Conservation (phyloP, 2,113 vertebrate species). For the Nerophis lumbriciformis region DNA sequence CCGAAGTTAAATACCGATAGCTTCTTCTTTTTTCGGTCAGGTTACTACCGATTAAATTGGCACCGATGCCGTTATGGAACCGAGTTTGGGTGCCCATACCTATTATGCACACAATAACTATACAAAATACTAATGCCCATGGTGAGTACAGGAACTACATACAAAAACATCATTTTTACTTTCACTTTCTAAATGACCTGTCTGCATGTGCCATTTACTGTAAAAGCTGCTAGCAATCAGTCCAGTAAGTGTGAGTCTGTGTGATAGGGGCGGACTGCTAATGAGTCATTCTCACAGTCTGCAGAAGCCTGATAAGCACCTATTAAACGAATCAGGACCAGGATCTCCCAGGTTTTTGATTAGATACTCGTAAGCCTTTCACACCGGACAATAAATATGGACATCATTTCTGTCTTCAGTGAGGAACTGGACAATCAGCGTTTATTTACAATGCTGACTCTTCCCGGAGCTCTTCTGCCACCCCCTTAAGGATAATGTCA, state of each 20-base stretch:
- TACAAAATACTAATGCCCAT: too few relatives aligned
- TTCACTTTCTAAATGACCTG: neutral
- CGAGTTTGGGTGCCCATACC: too few relatives aligned
- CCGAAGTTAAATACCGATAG: too few relatives aligned
- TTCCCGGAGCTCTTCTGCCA: neutral
- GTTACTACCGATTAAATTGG: too few relatives aligned
- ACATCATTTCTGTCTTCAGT: slow-evolving; percentile 2
- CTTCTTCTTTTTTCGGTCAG: too few relatives aligned
- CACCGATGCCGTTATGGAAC: too few relatives aligned
- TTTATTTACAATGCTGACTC: neutral
- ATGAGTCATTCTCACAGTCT: neutral
- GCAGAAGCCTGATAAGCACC: neutral
- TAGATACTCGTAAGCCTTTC: slow-evolving; percentile 1
- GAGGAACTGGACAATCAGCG: neutral
- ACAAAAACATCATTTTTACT: neutral
- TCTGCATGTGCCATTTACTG: neutral
- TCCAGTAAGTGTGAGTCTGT: neutral
- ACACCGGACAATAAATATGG: neutral
- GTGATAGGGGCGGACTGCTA: neutral
- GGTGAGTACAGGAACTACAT: neutral
- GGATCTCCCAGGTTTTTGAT: neutral
- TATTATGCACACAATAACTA: too few relatives aligned
- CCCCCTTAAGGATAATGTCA: neutral
- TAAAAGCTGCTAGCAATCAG: neutral
- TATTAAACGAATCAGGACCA: neutral